Evolutionary conservation across 2,888 invertebrate species (phyloP), one percentile per base, ranked within the genome.

Genomic region (Disparrhopalites patrizii): DNA sequence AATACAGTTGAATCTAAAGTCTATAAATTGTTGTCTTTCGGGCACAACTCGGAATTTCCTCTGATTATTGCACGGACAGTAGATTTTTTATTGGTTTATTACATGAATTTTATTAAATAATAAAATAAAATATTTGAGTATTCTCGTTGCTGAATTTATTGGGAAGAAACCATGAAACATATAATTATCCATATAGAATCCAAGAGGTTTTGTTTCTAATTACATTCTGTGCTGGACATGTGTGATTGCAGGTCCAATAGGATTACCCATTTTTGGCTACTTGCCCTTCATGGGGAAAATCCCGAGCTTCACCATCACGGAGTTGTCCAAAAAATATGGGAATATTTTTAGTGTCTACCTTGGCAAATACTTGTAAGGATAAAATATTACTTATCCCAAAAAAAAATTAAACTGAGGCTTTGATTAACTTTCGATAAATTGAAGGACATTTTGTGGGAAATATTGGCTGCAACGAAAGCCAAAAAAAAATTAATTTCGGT

Each of bases 271-370:
- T 3, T 15, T 74, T 18, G 74, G 74, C 8, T 74, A 71, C 27
- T 52, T 74, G 15, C 74, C 74, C 3, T 74, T 74, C 51, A 58
- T 74, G 52, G 72, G 72, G 43, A 69, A 65, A 47, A 61, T 70
- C 28, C 74, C 74, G n/a, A 68, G 68, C 28, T 47, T 68, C 10
- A 74, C 70, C 4, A 68, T 74, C 13, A 65, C 72, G 4, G 52
- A 66, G n/a, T 52, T 74, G 8, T 51, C 72, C 1, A 69, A 70
- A 43, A 69, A 65, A 58, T 74, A 68, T 31, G 74, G 74, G 5
- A 69, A 67, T 15, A 68, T 74, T 18, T 70, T 74, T 28, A 68
- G 67, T 15, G 33, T 74, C 1, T 66, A 68, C 25, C 60, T 74
- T 0, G 73, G 73, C 23, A 64, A 67, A 30, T 65, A 67, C 47